Base-by-base conservation (phyloP, 2,113 vertebrate genomes). In the Hypomesus transpacificus region DNA sequence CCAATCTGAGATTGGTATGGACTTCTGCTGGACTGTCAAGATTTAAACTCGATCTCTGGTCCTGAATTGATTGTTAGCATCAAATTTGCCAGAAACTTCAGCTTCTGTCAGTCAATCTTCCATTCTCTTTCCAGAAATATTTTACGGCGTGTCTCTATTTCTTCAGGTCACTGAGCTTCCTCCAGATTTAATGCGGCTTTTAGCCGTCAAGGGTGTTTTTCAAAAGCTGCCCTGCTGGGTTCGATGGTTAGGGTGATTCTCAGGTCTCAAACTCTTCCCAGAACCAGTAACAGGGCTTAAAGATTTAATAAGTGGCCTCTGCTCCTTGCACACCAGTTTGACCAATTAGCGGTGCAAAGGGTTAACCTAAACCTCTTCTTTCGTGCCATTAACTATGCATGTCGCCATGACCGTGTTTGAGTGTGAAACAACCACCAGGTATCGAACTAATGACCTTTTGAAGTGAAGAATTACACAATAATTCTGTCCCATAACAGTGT, bases 371-470 rank as follows among this genome's bases (percentile, higher is more conserved):
- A 77, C 63, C 54, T 59, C 73, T 5, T 60, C 80, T 71, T 71
- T 20, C 5, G 34, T 28, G 2, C 75, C 68, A 75, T 80, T 76
- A 77, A 74, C 62, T 79, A 80, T 79, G 76, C 63, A 82, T 76
- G 65, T 69, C 4, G 14, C 69, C 26, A 72, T 58, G 75, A 71
- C 67, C 68, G 21, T 78, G 68, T 77, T 80, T 78, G 69, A 61
- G 13, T 0, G 64, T 46, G 66, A 64, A 50, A 75, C 56, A 34
- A 59, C 51, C 51, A 8, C 1, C 31, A 14, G 1, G 62, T 56
- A 77, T 67, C 16, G 46, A 78, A 65, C 56, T 60, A 69, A 68
- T 58, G 22, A 69, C 24, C 61, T 68, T 68, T 75, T 56, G 59
- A 77, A 71, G 14, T 69, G 22, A 78, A 66, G 4, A 64, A 18